A percentile compares a stretch with the other conserved stretches of the same genome.
Conservation (phyloP, 1,140 invertebrate genomes). For the Pseudomyrmex sp. region DNA sequence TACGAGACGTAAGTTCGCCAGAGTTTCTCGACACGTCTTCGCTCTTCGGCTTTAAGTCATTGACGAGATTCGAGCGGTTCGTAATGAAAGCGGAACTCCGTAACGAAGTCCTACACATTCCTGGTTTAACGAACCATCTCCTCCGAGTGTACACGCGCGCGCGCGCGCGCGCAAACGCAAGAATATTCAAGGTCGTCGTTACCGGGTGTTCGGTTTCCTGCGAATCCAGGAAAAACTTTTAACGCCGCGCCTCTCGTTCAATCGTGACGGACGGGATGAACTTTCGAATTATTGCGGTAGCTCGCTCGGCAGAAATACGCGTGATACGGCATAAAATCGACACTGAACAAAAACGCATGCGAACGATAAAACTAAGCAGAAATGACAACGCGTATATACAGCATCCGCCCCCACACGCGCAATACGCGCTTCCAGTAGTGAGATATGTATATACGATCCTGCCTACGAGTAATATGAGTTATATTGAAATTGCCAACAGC, state of each 20-base stretch:
- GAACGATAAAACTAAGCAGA: conserved; percentile 28
- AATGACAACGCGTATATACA: conserved; percentile 35
- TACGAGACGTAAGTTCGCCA: conserved; percentile 61
- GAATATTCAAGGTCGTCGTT: conserved; percentile 67
- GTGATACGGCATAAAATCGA: conserved; percentile 43
- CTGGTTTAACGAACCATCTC: conserved; percentile 70
- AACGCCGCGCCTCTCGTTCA: conserved; percentile 40
- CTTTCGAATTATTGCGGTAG: conserved; percentile 39
- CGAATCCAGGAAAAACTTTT: conserved; percentile 53
- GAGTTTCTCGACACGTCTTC: conserved; percentile 31
- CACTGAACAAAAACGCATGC: conserved; percentile 38
- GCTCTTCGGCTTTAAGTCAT: conserved; percentile 65
- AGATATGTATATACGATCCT: not conserved
- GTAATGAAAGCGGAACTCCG: conserved; percentile 70
- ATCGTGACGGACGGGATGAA: conserved; percentile 10
- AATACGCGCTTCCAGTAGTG: conserved; percentile 18
- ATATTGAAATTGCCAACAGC: conserved; percentile 36
- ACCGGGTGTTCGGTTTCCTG: conserved; percentile 47
- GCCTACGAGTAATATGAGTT: conserved; percentile 43
- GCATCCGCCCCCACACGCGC: conserved; percentile 31
- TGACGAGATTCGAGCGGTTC: conserved; percentile 63
- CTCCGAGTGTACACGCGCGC: conserved; percentile 1
- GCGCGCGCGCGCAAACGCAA: conserved; percentile 18
- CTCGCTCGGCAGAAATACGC: conserved; percentile 11
- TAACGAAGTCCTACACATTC: conserved; percentile 71